Evolutionary conservation across 1,140 invertebrate species (phyloP).

Genomic region (Drosophila pruinosa): DNA sequence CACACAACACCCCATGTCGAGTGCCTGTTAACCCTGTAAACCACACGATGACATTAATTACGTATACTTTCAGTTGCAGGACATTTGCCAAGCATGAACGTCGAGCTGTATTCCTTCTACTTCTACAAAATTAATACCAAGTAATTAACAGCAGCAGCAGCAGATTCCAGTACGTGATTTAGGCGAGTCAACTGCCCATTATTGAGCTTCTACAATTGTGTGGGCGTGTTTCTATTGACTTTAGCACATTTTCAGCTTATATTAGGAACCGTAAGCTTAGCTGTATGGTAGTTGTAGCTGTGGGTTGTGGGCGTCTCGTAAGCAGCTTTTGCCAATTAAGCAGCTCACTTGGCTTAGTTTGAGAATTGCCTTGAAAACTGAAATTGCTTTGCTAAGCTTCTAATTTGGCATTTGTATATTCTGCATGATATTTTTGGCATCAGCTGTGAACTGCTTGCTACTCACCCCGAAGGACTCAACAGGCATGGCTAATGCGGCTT

Average conservation of each 20-base stretch:
- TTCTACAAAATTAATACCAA: slow-evolving; percentile 79
- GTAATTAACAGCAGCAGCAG: slow-evolving; percentile 78
- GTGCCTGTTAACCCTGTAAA: slow-evolving; percentile 63
- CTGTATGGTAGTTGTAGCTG: background rate
- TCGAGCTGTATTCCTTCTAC: background rate
- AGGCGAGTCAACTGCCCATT: slow-evolving; percentile 19
- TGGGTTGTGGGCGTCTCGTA: slow-evolving; percentile 32
- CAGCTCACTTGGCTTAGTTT: slow-evolving; percentile 46
- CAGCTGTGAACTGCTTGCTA: slow-evolving; percentile 39
- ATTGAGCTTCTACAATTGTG: slow-evolving; percentile 31
- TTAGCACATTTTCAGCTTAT: slow-evolving; percentile 32
- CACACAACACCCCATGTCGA: slow-evolving; percentile 34
- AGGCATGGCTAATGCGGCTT: slow-evolving; percentile 65
- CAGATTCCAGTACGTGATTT: slow-evolving; percentile 62
- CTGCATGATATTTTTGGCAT: slow-evolving; percentile 8
- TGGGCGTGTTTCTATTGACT: slow-evolving; percentile 62
- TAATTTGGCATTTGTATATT: slow-evolving; percentile 34
- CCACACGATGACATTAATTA: slow-evolving; percentile 79
- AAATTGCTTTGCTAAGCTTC: slow-evolving; percentile 53
- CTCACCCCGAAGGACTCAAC: slow-evolving; percentile 1
- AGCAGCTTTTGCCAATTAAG: slow-evolving; percentile 75
- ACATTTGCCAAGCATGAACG: background rate
- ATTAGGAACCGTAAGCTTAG: background rate
- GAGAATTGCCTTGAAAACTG: slow-evolving; percentile 54
- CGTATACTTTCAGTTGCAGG: slow-evolving; percentile 27